Percentiles rank a stretch among this genome's conserved stretches.
Conservation (phyloP, 2,888 invertebrate genomes). For the Hydraecia micacea region DNA sequence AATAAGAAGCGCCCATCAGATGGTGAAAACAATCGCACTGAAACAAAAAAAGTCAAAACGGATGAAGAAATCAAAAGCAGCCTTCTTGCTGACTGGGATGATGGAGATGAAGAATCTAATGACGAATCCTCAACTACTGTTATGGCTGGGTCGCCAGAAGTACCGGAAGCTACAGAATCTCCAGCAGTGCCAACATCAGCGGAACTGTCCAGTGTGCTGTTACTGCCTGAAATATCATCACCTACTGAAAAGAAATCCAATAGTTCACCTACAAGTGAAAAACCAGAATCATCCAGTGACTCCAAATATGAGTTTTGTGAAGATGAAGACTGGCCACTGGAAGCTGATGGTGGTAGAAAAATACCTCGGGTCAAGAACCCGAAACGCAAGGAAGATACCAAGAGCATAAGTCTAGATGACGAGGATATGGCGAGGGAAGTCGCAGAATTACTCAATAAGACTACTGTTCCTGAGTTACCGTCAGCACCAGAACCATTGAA, state of each 20-base stretch:
- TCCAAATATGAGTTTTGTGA: conserved; percentile 96
- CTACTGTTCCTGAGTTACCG: conserved; percentile 90
- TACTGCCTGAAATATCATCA: conserved; percentile 72
- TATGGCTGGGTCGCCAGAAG: conserved; percentile 80
- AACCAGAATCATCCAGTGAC: conserved; percentile 87
- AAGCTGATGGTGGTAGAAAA: conserved; percentile 90
- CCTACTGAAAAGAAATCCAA: conserved; percentile 76
- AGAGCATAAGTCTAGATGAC: conserved; percentile 84
- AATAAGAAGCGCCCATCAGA: conserved; percentile 84
- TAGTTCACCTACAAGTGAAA: conserved; percentile 73
- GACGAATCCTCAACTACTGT: conserved; percentile 79
- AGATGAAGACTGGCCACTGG: conserved; percentile 91
- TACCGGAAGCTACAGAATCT: conserved; percentile 81
- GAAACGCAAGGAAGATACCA: conserved; percentile 83
- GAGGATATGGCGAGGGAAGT: conserved; percentile 90
- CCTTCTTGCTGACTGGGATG: conserved; percentile 94
- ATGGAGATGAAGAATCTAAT: conserved; percentile 87
- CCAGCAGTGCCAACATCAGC: conserved; percentile 83
- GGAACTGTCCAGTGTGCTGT: conserved; percentile 77
- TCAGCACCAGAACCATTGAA: conserved; percentile 88
- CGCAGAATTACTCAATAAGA: conserved; percentile 91
- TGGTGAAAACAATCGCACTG: conserved; percentile 74
- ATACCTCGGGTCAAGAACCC: conserved; percentile 91
- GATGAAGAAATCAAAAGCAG: conserved; percentile 92
- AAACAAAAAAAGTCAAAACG: conserved; percentile 89